A percentile compares a stretch with the other conserved stretches of the same genome.
Conservation (phyloP, 2,888 invertebrate species). For the Belgica antarctica region DNA sequence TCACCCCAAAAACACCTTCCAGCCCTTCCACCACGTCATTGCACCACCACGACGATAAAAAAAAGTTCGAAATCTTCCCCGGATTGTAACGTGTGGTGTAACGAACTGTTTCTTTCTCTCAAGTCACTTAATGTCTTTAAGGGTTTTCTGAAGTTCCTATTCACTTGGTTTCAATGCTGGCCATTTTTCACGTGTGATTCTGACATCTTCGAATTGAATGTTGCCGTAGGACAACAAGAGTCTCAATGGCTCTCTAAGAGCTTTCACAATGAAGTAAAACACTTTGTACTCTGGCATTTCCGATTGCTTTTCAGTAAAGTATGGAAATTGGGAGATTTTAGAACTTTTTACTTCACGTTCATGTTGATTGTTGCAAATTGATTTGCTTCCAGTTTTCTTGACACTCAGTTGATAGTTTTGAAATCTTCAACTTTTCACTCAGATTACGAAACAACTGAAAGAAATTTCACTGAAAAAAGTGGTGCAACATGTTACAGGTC, state of each 20-base stretch:
- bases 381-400: background rate
- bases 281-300: slow-evolving; percentile 58
- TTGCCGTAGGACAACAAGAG: slow-evolving; percentile 63
- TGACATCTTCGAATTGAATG: slow-evolving; percentile 62
- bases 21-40: no score
- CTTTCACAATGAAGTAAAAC: slow-evolving; percentile 64
- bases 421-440: background rate
- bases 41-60: no score
- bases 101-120: background rate
- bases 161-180: slow-evolving; percentile 42
- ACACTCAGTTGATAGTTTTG: background rate
- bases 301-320: slow-evolving; percentile 15
- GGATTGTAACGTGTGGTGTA: slow-evolving; percentile 7
- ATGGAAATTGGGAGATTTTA: background rate
- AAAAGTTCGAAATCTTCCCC: no score
- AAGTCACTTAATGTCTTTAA: background rate
- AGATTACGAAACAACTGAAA: slow-evolving; percentile 12
- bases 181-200: slow-evolving; percentile 56
- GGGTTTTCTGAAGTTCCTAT: slow-evolving; percentile 5
- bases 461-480: background rate
- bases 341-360: background rate
- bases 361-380: background rate
- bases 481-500: background rate
- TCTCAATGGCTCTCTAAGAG: slow-evolving; percentile 63
- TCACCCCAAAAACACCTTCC: no score